Evolutionary conservation across 2,888 invertebrate species (phyloP), one percentile per base, ranked within the genome.

Genomic region (Drosophila eohydei): DNA sequence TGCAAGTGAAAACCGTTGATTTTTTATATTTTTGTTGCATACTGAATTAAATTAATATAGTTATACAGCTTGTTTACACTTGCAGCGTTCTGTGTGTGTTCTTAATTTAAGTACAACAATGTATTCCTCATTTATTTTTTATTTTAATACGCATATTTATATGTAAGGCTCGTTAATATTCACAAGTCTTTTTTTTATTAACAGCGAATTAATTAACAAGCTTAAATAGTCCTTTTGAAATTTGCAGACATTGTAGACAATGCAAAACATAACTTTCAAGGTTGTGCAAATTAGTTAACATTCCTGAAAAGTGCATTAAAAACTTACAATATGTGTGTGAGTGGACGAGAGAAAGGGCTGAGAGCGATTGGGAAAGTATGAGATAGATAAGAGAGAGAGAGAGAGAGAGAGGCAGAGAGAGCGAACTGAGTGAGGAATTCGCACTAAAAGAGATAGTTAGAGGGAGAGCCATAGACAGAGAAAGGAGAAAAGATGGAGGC

Each of bases 71-170:
- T 75, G 61, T 75, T 71, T 55, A 59, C 61, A 43, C 40, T 46
- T 62, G 55, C 32, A 51, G 50, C 58, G 40, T 60, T 48, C 50
- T 70, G 71, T 71, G 77, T 81, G 82, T 70, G 40, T 56, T 81
- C 72, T 79, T 72, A 84, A 79, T 81, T 79, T 71, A 69, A 69
- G 50, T 68, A 55, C 67, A 83, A 67, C 60, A 80, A 65, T 80
- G 80, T 61, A 51, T 52, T 60, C 36, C 43, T 7, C 9, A 54
- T 61, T 14, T 59, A 28, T 69, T 59, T 50, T 12, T 16, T 16
- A 2, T 46, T 43, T 58, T 38, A 36, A 44, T 44, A n/a, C 6
- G 26, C 0, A 1, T 44, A 11, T 57, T 6, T 36, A 11, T 14
- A 43, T 56, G 34, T n/a, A 36, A 26, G 26, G 30, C n/a, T 30